A percentile compares a stretch with the other conserved stretches of the same genome.
phyloP scores from a whole-genome alignment of 1,140 invertebrate genomes.

The Trichonephila clavata region DNA sequence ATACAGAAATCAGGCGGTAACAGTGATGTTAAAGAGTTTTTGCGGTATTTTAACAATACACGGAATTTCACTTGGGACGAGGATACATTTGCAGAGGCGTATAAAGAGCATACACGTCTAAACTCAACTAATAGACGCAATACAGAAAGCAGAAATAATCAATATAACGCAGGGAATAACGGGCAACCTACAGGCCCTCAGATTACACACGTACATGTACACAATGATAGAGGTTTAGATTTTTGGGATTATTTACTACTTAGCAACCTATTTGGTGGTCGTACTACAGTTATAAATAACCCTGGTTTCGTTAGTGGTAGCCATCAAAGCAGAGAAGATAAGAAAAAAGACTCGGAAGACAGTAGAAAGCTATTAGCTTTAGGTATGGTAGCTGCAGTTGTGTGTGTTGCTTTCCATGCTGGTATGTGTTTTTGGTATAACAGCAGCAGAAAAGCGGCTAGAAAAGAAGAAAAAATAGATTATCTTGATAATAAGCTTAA shows the following conservation, averaged over 20 bases:
- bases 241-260: too few relatives aligned
- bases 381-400: slow-evolving; percentile 9
- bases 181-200: slow-evolving; percentile 19
- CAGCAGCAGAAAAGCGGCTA: slow-evolving; percentile 38
- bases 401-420: slow-evolving; percentile 34
- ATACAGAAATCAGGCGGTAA: slow-evolving; percentile 20
- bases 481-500: slow-evolving; percentile 34
- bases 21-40: slow-evolving; percentile 17
- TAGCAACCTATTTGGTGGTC: too few relatives aligned
- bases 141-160: slow-evolving; percentile 40
- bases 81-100: too few relatives aligned
- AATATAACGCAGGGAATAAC: slow-evolving; percentile 41
- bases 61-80: too few relatives aligned
- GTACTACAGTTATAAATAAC: too few relatives aligned
- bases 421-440: slow-evolving; percentile 20
- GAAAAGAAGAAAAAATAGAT: slow-evolving; percentile 30
- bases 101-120: neutral
- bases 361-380: neutral
- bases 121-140: slow-evolving; percentile 2
- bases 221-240: neutral
- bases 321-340: slow-evolving; percentile 1
- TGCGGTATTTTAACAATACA: neutral
- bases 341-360: too few relatives aligned
- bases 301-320: too few relatives aligned
- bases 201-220: neutral